Evolutionary conservation across 2,888 invertebrate genomes (phyloP), one percentile per base, ranked within the genome.

Genomic region (Lasioglossum oenotherae): DNA sequence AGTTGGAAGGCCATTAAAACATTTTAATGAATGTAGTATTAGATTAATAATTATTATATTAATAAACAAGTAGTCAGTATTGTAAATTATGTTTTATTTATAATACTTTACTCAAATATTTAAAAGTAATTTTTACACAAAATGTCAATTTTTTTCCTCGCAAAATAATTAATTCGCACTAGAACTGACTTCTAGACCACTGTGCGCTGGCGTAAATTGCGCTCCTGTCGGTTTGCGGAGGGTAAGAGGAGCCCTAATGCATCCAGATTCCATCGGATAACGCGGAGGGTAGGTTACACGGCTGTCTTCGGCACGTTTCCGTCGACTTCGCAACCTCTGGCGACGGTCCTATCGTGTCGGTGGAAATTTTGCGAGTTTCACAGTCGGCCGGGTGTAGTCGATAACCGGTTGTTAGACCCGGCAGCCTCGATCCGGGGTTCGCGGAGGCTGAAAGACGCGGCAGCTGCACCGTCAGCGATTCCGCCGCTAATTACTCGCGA

Each of bases 241-340:
- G 12, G 12, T 12, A 12, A 57, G 12, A n/a, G 10, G 57, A n/a
- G n/a, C 1, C 57, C 12, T 57, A 57, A 12, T 57, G 57, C 31
- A 19, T 31, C 79, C 81, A 87, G 91, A 88, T 92, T 92, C 92
- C 88, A 35, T 79, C 85, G 87, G 87, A 84, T 88, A 87, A 92
- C 91, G 84, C 80, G 69, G 81, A 86, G 92, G 88, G 93, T 92
- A 92, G 92, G 90, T 93, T 92, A 93, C 92, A 89, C 80, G 81
- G 75, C 57, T 60, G 60, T 71, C 71, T 78, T 80, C 80, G 73
- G 64, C 82, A 77, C 81, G 82, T 77, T 77, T n/a, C 38, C 44
- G 53, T 19, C 53, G 72, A 78, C 89, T 87, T 85, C 82, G 83
- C 82, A 90, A 92, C 87, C 78, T 49, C 57, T 84, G 74, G 57